Percentiles rank a stretch among this genome's conserved stretches.
Evolutionary conservation across 2,113 vertebrate species (phyloP).

Genomic region (Bufo gargarizans): DNA sequence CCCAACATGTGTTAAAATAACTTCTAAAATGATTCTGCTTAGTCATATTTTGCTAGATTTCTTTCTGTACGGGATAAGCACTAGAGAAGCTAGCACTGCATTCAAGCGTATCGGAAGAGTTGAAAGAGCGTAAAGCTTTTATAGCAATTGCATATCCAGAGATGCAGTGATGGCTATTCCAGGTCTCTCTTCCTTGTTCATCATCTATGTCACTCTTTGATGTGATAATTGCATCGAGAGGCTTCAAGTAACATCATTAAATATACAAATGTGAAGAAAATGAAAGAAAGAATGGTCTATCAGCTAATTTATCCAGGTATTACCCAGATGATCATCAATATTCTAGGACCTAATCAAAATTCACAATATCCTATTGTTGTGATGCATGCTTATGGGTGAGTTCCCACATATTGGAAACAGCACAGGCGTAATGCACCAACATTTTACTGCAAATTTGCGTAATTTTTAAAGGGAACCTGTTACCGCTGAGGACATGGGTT

Average conservation of each 20-base stretch:
- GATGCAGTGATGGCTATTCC: not conserved
- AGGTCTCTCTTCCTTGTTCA: not conserved
- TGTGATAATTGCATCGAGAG: not conserved
- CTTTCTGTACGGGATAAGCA: constrained; percentile 8
- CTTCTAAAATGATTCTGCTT: not conserved
- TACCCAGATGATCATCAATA: not conserved
- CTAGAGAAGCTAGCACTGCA: not conserved
- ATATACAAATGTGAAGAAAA: not conserved
- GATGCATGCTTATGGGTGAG: not conserved
- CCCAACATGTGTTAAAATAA: not conserved
- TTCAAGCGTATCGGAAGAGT: constrained; percentile 6
- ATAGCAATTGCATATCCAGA: not conserved
- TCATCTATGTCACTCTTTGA: not conserved
- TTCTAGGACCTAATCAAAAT: not conserved
- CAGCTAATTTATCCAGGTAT: not conserved
- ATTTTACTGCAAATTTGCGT: no score
- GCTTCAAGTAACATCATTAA: not conserved
- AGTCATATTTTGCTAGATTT: not conserved
- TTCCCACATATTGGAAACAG: no score
- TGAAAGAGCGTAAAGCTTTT: not conserved
- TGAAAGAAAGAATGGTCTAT: not conserved
- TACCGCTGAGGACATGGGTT: no score
- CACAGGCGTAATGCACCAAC: no score
- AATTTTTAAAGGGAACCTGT: no score
- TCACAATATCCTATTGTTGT: not conserved